A percentile compares a stretch with the other conserved stretches of the same genome.
phyloP scores from a whole-genome alignment of 2,888 invertebrate genomes.

The Altica lythri region DNA sequence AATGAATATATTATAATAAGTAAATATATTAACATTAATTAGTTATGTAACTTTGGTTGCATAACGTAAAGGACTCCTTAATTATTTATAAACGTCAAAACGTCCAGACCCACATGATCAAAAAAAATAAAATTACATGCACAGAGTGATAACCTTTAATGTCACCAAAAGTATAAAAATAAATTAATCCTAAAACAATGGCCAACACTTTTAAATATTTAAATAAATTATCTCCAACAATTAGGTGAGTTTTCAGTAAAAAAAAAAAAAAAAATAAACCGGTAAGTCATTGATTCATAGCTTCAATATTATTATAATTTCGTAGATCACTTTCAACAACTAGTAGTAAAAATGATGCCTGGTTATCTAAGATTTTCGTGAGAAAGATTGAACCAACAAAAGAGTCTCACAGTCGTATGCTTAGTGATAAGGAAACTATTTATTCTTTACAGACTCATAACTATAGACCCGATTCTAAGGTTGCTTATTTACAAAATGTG shows the following conservation, averaged over 20 bases:
- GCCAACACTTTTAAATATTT: slow-evolving; percentile 49
- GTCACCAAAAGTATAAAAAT: slow-evolving; percentile 42
- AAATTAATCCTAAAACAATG: slow-evolving; percentile 44
- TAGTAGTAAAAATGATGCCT: slow-evolving; percentile 68
- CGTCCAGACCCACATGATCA: slow-evolving; percentile 4
- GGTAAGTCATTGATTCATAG: no score
- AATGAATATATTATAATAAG: no score
- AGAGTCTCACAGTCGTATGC: slow-evolving; percentile 94
- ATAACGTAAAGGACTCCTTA: no score
- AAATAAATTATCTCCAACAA: slow-evolving; percentile 45
- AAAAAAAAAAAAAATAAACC: background rate
- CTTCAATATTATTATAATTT: no score
- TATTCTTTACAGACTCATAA: slow-evolving; percentile 96
- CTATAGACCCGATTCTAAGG: slow-evolving; percentile 86
- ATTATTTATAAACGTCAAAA: no score
- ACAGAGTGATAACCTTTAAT: slow-evolving; percentile 44
- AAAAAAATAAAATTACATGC: background rate
- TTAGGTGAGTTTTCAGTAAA: slow-evolving; percentile 43
- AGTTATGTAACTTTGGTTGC: background rate
- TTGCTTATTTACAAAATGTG: slow-evolving; percentile 89
- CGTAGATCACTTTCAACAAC: slow-evolving; percentile 52
- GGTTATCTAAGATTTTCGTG: slow-evolving; percentile 87
- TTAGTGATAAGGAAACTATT: slow-evolving; percentile 94
- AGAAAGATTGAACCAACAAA: slow-evolving; percentile 92
- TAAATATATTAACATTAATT: background rate